Conservation (phyloP, 2,113 vertebrate species). For the Azemiops feae region DNA sequence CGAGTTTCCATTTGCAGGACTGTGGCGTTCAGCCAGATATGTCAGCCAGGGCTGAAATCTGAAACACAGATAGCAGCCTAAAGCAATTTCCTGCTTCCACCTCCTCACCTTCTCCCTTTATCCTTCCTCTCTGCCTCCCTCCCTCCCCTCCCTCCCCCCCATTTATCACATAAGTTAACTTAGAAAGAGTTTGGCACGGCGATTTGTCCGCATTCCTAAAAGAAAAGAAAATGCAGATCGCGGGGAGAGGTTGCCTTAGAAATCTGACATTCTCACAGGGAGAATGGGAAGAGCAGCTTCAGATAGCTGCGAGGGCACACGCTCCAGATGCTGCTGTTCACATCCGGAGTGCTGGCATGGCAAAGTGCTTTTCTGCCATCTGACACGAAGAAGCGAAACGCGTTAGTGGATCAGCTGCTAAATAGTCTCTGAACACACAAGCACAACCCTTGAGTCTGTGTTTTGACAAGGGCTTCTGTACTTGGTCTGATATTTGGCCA, state of each 20-base stretch:
- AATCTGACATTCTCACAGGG: not conserved
- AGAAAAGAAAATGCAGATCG: constrained; percentile 19
- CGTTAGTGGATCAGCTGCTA: not conserved
- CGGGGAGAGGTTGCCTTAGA: constrained; percentile 38
- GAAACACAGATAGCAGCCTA: constrained; percentile 56
- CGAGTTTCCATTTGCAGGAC: constrained; percentile 51
- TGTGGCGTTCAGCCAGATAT: constrained; percentile 63
- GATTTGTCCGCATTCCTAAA: not conserved
- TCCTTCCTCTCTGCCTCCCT: constrained; percentile 9
- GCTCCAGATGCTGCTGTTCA: not conserved
- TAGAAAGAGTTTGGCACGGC: constrained; percentile 54
- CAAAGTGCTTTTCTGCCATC: not conserved
- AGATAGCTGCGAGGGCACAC: constrained; percentile 22
- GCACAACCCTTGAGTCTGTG: not conserved
- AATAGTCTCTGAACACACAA: not conserved
- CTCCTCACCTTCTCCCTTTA: constrained; percentile 21
- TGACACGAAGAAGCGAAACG: not conserved
- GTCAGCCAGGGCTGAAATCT: constrained; percentile 66
- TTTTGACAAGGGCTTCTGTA: not conserved
- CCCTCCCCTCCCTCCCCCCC: not conserved
- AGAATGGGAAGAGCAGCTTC: constrained; percentile 23
- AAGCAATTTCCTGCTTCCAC: constrained; percentile 27
- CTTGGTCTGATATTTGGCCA: no score
- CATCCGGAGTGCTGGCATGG: not conserved
- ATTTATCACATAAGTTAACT: constrained; percentile 60